Conservation (phyloP, 2,888 invertebrate genomes). For the Galeopsomyia nigrocyanea region DNA sequence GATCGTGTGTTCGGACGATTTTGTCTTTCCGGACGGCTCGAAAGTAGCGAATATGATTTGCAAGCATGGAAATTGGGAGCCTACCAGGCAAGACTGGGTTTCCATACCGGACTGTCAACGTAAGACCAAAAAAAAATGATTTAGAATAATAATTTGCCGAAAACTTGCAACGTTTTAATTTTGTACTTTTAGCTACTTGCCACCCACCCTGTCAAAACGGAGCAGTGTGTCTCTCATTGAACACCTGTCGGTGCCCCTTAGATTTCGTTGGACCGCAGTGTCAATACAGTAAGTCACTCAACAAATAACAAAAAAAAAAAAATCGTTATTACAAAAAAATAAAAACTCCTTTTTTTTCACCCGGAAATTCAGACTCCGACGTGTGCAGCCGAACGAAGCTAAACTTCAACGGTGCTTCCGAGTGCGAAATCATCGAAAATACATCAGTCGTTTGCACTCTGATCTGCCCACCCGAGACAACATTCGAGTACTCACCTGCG, state of each 20-base stretch:
- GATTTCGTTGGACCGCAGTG: conserved; percentile 80
- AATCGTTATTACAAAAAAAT: no score
- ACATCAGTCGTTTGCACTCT: conserved; percentile 76
- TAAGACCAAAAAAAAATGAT: conserved; percentile 69
- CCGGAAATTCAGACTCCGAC: conserved; percentile 69
- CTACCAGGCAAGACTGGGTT: conserved; percentile 75
- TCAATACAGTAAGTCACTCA: conserved; percentile 73
- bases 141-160: no score
- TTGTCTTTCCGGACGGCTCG: conserved; percentile 81
- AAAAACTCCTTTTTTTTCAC: no score
- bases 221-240: conserved; percentile 83
- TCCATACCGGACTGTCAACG: conserved; percentile 81
- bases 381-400: conserved; percentile 76
- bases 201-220: conserved; percentile 83
- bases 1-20: conserved; percentile 75
- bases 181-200: conserved; percentile 72
- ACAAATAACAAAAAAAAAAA: no score
- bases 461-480: conserved; percentile 76
- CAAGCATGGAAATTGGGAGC: conserved; percentile 79
- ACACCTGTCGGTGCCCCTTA: conserved; percentile 84
- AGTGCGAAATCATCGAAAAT: conserved; percentile 75
- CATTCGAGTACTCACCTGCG: conserved; percentile 75
- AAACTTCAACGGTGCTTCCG: conserved; percentile 83
- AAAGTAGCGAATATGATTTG: conserved; percentile 78
- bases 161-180: no score